Base-by-base conservation (phyloP, 1,140 invertebrate genomes). In the Oncopeltus fasciatus region DNA sequence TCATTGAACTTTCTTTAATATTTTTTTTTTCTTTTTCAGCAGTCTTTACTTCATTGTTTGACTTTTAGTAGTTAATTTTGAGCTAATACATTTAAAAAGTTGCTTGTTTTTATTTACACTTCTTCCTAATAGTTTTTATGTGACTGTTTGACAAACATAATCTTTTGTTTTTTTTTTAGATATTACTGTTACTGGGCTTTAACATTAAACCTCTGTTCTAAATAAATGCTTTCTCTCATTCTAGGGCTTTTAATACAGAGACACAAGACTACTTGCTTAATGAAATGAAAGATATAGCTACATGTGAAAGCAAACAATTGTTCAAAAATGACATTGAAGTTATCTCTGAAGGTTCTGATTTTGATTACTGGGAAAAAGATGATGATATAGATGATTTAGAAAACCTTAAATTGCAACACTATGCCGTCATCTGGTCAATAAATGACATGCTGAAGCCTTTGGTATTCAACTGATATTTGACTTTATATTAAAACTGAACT, bases 391-490 rank as follows among this genome's bases (percentile, higher is more conserved):
- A 61, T 5, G 59, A 61, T 18, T 27, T 31, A 5, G 43, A 65
- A 33, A 59, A 38, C 27, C 44, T 51, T 26, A 43, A 44, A 16
- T 59, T 53, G 33, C 51, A 24, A 8, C 56, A 85, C 72, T 76
- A 79, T 11, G 81, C 86, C 9, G 73, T 87, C 47, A 76, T 87
- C 51, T 89, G 86, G 86, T 85, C 83, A 63, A 82, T 86, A 67
- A 74, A 77, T 9, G 84, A 89, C 65, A 79, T 77, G 67, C 71
- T 88, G 1, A 73, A 78, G 60, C 85, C 84, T 46, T 86, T 85
- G 62, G 68, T 69, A 61, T 24, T 38, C 5, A n/a, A n/a, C n/a
- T n/a, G n/a, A n/a, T n/a, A n/a, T n/a, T n/a, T n/a, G n/a, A n/a
- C n/a, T n/a, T n/a, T n/a, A n/a, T n/a, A n/a, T n/a, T n/a, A n/a